Percentiles rank a stretch among this genome's conserved stretches.
These are phyloP conservation scores for Mimumesa dahlbomi DNA, from an alignment of 2,888 invertebrate genomes.

Conservation along the genomic window DNA sequence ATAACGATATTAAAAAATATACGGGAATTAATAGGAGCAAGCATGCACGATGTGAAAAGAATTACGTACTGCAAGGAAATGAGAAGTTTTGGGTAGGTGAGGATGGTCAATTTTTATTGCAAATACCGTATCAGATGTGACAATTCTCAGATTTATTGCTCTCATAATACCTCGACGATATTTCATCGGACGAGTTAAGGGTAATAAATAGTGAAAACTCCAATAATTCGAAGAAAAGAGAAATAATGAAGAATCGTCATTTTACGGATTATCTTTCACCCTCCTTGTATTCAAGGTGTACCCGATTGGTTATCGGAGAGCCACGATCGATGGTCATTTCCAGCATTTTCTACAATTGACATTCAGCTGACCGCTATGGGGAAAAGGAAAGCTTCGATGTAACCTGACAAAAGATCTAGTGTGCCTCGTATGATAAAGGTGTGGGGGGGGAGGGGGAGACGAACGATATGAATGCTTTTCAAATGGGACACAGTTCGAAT, in stretches of 20 bases:
- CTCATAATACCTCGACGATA: background rate
- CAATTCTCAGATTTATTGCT: background rate
- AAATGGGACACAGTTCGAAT: too few relatives aligned
- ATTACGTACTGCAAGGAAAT: too few relatives aligned
- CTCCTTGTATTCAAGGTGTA: background rate
- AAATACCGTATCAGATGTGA: conserved; percentile 1
- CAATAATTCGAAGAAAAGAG: conserved; percentile 12
- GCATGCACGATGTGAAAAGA: too few relatives aligned
- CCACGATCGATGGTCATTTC: conserved; percentile 23
- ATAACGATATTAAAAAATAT: too few relatives aligned
- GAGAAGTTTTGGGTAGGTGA: too few relatives aligned
- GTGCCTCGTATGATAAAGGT: too few relatives aligned
- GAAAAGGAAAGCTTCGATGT: conserved; percentile 4
- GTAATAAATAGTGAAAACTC: conserved; percentile 11
- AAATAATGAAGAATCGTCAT: conserved; percentile 14
- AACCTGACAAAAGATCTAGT: conserved; percentile 47
- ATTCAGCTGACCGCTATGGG: conserved; percentile 14
- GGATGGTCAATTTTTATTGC: conserved; percentile 8
- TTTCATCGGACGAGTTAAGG: background rate
- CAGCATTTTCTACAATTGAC: conserved; percentile 24
- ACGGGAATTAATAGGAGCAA: too few relatives aligned
- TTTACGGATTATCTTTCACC: conserved; percentile 9
- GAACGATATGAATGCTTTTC: too few relatives aligned
- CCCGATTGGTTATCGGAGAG: background rate
- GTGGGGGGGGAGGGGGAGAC: too few relatives aligned